Evolutionary conservation across 2,888 invertebrate genomes (phyloP).

Genomic region (Melieria crassipennis): DNA sequence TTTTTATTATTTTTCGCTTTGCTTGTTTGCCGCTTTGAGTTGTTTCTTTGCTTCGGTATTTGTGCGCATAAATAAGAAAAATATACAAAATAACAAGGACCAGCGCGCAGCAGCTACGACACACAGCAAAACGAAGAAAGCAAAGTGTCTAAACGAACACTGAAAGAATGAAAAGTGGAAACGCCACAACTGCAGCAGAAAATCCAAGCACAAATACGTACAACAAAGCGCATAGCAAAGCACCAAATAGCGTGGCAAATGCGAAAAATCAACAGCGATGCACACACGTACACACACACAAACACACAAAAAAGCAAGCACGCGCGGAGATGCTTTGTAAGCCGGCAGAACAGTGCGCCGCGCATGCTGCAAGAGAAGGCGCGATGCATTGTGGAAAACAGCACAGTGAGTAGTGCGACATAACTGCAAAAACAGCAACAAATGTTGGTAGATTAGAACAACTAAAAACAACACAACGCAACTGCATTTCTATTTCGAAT

Average conservation of each 20-base stretch:
- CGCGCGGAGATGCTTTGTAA: too few relatives aligned
- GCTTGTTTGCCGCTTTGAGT: too few relatives aligned
- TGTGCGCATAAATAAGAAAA: too few relatives aligned
- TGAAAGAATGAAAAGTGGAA: background rate
- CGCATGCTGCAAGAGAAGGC: too few relatives aligned
- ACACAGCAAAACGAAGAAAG: background rate
- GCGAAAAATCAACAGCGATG: background rate
- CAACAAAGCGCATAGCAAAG: background rate
- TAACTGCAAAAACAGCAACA: too few relatives aligned
- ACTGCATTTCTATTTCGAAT: background rate
- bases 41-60: too few relatives aligned
- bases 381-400: too few relatives aligned
- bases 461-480: background rate
- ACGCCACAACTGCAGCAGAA: conserved; percentile 4
- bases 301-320: background rate
- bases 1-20: too few relatives aligned
- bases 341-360: too few relatives aligned
- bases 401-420: too few relatives aligned
- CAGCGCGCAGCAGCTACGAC: too few relatives aligned
- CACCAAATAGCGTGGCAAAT: background rate
- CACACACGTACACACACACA: conserved; percentile 5
- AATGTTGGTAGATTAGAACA: conserved; percentile 4
- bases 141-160: conserved; percentile 9
- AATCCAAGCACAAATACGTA: background rate
- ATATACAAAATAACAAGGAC: too few relatives aligned